Percentiles rank a stretch among this genome's conserved stretches.
These are phyloP conservation scores for Morelia viridis DNA, from an alignment of 2,797 vertebrate species.

Conservation along the genomic window DNA sequence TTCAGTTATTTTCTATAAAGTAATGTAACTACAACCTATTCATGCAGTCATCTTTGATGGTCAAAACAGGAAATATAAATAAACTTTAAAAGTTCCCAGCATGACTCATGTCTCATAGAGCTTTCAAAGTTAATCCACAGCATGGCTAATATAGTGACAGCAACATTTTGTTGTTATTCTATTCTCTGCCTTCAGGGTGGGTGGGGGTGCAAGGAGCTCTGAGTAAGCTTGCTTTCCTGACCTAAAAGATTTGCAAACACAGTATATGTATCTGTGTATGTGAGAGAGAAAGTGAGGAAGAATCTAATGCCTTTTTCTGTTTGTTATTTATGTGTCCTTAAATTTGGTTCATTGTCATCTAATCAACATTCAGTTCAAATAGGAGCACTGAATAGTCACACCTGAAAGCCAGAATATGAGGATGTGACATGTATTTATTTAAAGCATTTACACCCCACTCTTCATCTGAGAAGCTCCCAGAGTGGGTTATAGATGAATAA, in stretches of 20 bases:
- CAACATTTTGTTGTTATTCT: not conserved
- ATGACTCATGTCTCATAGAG: not conserved
- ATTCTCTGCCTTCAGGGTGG: not conserved
- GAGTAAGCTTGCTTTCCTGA: not conserved
- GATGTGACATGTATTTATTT: not conserved
- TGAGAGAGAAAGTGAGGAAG: not conserved
- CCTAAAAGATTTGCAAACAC: not conserved
- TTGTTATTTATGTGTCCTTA: not conserved
- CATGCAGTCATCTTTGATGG: not conserved
- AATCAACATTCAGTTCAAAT: not conserved
- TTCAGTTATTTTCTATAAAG: not conserved
- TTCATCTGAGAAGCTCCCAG: not conserved
- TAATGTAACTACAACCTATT: not conserved
- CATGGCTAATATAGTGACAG: not conserved
- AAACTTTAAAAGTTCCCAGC: not conserved
- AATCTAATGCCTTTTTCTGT: not conserved
- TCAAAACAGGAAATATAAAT: not conserved
- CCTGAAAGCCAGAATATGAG: not conserved
- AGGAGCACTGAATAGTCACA: not conserved
- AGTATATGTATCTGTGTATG: not conserved
- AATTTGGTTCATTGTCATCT: not conserved
- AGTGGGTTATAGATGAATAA: not conserved
- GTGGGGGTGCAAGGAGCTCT: not conserved
- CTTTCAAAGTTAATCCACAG: not conserved
- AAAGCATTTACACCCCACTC: not conserved